A percentile compares a stretch with the other conserved stretches of the same genome.
These are phyloP conservation scores for Leptinotarsa undecemlineata DNA, from an alignment of 1,140 invertebrate species.

Conservation along the genomic window DNA sequence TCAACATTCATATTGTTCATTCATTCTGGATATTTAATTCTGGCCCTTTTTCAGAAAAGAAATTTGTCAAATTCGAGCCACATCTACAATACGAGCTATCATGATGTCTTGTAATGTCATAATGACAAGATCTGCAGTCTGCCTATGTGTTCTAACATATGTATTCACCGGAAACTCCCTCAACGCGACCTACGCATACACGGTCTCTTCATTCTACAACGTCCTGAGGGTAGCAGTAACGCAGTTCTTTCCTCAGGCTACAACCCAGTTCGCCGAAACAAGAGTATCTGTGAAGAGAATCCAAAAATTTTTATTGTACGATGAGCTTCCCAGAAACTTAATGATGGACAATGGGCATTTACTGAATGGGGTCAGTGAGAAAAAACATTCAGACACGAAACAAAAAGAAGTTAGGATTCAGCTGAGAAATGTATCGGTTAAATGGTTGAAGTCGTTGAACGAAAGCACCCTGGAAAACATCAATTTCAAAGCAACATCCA, in stretches of 20 bases:
- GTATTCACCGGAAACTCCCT: constrained; percentile 71
- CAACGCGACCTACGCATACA: constrained; percentile 75
- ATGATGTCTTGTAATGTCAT: constrained; percentile 75
- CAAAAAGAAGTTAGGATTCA: background rate
- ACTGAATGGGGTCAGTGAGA: constrained; percentile 67
- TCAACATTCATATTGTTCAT: too few species aligned
- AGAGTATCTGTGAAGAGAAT: constrained; percentile 69
- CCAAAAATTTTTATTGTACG: constrained; percentile 70
- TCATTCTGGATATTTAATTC: too few species aligned
- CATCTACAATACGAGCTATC: constrained; percentile 68
- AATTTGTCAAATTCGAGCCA: constrained; percentile 47
- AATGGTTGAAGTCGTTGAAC: constrained; percentile 12
- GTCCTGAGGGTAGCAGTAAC: constrained; percentile 73
- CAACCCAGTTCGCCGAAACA: constrained; percentile 66
- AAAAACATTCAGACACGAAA: constrained; percentile 60
- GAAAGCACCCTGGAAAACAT: constrained; percentile 9
- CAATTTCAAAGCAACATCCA: constrained; percentile 13
- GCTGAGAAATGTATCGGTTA: constrained; percentile 59
- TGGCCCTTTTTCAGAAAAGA: constrained; percentile 43
- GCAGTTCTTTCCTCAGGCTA: constrained; percentile 70
- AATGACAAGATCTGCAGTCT: constrained; percentile 74
- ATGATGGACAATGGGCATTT: constrained; percentile 53
- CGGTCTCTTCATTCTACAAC: constrained; percentile 73
- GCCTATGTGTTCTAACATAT: constrained; percentile 76
- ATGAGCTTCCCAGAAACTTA: constrained; percentile 60